Evolutionary conservation across 2,113 vertebrate genomes (phyloP).

Genomic region (Etheostoma spectabile): DNA sequence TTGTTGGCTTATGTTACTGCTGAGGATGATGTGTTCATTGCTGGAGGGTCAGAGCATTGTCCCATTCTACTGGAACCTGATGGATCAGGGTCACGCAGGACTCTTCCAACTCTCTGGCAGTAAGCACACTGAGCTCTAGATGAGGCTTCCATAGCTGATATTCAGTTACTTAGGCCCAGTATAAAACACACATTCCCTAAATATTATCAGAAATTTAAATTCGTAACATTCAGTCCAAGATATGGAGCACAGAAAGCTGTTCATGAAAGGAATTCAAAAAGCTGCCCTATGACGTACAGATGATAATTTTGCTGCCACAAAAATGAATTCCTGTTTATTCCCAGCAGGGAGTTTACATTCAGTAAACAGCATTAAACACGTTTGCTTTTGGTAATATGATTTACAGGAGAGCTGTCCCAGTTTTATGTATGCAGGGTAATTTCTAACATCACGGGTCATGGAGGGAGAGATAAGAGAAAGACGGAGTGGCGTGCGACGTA

Average conservation of each 20-base stretch:
- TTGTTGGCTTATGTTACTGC: constrained; percentile 11
- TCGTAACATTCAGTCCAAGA: neutral
- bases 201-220: neutral
- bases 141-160: neutral
- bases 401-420: neutral
- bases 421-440: constrained; percentile 2
- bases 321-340: neutral
- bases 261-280: neutral
- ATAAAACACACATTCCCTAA: neutral
- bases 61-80: constrained; percentile 3
- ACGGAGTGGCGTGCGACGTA: neutral
- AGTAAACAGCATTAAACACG: neutral
- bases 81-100: constrained; percentile 6
- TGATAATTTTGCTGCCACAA: neutral
- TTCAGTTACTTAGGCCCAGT: neutral
- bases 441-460: constrained; percentile 1
- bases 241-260: no score
- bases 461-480: neutral
- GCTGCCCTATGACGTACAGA: neutral
- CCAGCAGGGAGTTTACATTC: neutral
- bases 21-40: constrained; percentile 8
- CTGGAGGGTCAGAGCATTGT: neutral
- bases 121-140: neutral
- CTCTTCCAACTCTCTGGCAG: neutral
- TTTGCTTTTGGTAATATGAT: neutral